Evolutionary conservation across 2,113 vertebrate genomes (phyloP), one percentile per base, ranked within the genome.

Genomic region (Miniopterus natalensis): DNA sequence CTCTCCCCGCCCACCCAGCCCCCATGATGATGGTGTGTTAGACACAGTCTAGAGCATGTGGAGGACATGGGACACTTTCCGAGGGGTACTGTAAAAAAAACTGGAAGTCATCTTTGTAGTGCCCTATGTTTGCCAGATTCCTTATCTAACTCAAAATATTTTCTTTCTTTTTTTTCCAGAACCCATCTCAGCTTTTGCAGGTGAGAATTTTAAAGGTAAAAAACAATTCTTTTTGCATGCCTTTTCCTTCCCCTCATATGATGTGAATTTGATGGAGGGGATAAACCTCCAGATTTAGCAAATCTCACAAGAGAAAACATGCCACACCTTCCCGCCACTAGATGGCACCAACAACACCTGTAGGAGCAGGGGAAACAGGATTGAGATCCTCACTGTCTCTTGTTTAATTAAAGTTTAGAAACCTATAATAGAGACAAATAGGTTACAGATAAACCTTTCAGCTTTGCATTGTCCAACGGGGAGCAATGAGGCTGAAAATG

Each of bases 111-210:
- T 65, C n/a, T 74, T 57, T 8, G 2, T 66, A 21, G 40, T 71
- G 70, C 18, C 6, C 27, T 61, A 2, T 42, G 5, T 49, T 74
- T 31, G 8, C 42, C n/a, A 2, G 20, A 25, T 87, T 85, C 17
- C 47, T 85, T 36, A 20, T 86, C 93, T 97, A 96, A 97, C 27
- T 68, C 53, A 83, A 13, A 9, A 3, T 74, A 53, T 77, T 68
- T 91, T 47, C 49, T 68, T 29, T 13, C 25, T 91, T 91, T 77
- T 97, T 96, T 97, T 42, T 94, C 66, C 98, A 99, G 99, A 99
- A 98, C 99, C 99, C 90, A 99, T 99, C 95, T 98, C 99, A 65
- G 99, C 99, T 94, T 99, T 99, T 96, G 99, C 99, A 96, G 99
- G 99, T 95, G 99, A 99, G 98, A 99, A 99, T 97, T 99, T 98